Conservation (phyloP, 2,888 invertebrate genomes). For the Diloba caeruleocephala region DNA sequence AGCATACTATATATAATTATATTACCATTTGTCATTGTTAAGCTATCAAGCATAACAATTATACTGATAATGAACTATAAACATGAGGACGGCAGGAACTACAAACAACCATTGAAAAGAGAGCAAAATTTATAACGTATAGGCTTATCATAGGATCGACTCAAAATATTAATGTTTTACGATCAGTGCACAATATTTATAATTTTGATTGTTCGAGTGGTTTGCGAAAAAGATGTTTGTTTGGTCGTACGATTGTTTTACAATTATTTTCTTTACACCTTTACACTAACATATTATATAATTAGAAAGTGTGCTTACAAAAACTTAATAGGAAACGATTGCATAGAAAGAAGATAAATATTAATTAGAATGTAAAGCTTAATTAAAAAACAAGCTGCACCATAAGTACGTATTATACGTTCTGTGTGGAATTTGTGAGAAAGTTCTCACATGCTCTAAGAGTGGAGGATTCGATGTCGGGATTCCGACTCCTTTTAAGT, state of each 20-base stretch:
- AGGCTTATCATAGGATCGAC: constrained; percentile 12
- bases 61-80: constrained; percentile 42
- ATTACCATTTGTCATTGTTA: constrained; percentile 29
- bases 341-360: no score
- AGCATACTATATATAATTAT: constrained; percentile 21
- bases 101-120: constrained; percentile 65
- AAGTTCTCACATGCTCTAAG: no score
- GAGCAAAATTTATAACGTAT: constrained; percentile 51
- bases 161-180: constrained; percentile 24
- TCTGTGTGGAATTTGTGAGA: no score
- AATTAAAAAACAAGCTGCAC: no score
- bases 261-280: background rate
- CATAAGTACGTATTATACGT: no score
- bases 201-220: constrained; percentile 10
- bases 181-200: constrained; percentile 28
- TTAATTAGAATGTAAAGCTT: no score
- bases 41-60: constrained; percentile 37
- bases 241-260: constrained; percentile 4
- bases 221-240: constrained; percentile 17
- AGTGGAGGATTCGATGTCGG: no score
- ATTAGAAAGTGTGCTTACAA: no score
- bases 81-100: constrained; percentile 67
- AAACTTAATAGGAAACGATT: no score
- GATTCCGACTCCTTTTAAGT: no score
- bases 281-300: background rate